Evolutionary conservation across 2,888 invertebrate species (phyloP), one percentile per base, ranked within the genome.

Genomic region (Apodemia zela): DNA sequence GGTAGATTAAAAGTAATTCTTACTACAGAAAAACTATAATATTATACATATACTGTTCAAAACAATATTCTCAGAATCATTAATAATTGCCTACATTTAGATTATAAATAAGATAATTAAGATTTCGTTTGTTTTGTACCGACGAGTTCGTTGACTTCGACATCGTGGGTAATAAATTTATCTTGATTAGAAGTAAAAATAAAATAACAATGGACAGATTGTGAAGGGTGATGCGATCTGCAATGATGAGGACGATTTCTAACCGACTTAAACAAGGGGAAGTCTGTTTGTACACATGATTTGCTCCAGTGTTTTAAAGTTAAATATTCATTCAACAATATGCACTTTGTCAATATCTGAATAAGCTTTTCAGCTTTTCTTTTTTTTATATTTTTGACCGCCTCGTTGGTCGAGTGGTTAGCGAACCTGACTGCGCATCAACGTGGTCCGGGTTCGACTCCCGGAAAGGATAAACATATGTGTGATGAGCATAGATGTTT

Each of bases 91-190:
- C 49, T 17, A 18, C 18, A 49, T 49, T 82, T 79, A 81, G 82
- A 83, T 83, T 73, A 81, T 84, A 80, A 79, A 73, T 62, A 61
- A 77, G 83, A 85, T 86, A 84, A 76, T 74, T 81, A 84, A 81
- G 76, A 80, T 78, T 80, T 77, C 73, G 78, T 75, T 82, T 80
- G 81, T 81, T 79, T 78, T 77, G 76, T 74, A 49, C 74, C 76
- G 70, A 71, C 67, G 73, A 78, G 81, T 80, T 80, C 81, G 73
- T 74, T 77, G 81, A 79, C 80, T 77, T 68, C 68, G 68, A 72
- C 72, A 71, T 79, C 78, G 67, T 64, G 66, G 64, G 60, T 72
- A 71, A 65, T 21, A 21, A 21, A 67, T 71, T 68, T 80, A 81
- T 82, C 79, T 77, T 71, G 78, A 80, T 81, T 76, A 45, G 45